These are phyloP conservation scores for Diabrotica virgifera DNA, from an alignment of 1,140 invertebrate genomes.

Conservation along the genomic window DNA sequence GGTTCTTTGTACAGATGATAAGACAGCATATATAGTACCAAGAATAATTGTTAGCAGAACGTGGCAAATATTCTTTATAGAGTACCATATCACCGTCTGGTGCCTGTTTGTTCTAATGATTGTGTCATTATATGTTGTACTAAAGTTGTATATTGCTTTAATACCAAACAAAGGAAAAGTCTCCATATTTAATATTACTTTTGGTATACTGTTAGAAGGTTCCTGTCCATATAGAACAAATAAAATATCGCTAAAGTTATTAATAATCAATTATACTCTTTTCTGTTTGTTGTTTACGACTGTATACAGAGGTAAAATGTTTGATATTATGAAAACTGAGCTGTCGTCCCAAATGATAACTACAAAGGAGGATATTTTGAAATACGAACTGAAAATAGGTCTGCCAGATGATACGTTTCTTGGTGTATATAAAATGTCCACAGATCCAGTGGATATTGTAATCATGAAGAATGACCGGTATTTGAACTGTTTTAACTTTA, in stretches of 20 bases:
- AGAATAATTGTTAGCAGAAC: background rate
- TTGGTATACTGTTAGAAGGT: background rate
- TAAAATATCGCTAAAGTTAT: background rate
- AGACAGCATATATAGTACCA: background rate
- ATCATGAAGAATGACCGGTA: no score
- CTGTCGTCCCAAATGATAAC: background rate
- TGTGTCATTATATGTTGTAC: background rate
- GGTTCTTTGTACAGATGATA: background rate
- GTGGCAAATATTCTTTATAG: background rate
- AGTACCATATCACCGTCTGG: background rate
- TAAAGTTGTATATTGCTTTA: background rate
- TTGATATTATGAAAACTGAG: background rate
- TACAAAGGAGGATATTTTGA: background rate
- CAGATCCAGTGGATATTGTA: no score
- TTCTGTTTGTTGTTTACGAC: background rate
- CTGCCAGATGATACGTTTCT: background rate
- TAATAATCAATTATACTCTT: background rate
- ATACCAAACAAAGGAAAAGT: background rate
- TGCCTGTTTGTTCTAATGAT: background rate
- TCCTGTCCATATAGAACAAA: background rate
- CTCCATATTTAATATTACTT: background rate
- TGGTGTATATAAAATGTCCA: background rate
- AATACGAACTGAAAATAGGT: background rate
- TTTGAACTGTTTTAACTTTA: no score
- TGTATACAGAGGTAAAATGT: background rate